Evolutionary conservation across 92 coral and sea anemone genomes (phyloP).

Genomic region (Actinostola sp.): DNA sequence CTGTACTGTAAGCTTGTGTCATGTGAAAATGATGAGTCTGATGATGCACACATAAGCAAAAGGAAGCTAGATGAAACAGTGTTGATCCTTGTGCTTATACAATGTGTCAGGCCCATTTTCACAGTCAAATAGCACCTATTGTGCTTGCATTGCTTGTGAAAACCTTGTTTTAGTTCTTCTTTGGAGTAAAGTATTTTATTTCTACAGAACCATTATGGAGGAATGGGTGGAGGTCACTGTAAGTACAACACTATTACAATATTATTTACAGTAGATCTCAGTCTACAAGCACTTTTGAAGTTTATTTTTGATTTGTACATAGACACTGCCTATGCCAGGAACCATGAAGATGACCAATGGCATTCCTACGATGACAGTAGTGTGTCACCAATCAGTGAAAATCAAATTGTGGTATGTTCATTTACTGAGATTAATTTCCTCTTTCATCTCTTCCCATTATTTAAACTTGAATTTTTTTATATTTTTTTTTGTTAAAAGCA

Average conservation of each 20-base stretch:
- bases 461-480: not conserved
- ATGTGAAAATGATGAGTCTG: no score
- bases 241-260: conserved; percentile 50
- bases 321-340: conserved; percentile 96
- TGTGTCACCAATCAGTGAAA: conserved; percentile 77
- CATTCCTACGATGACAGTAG: conserved; percentile 98
- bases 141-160: no score
- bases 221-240: conserved; percentile 99
- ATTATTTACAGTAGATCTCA: no score
- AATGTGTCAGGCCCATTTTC: no score
- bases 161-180: no score
- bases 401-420: conserved; percentile 76
- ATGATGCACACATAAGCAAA: not conserved
- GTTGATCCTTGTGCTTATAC: no score
- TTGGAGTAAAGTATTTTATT: conserved; percentile 11
- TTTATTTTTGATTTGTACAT: no score
- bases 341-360: conserved; percentile 86
- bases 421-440: not conserved
- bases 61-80: no score
- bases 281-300: no score
- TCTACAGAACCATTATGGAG: conserved; percentile 95
- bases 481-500: no score
- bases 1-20: no score
- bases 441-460: not conserved
- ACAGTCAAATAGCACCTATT: no score